A percentile compares a stretch with the other conserved stretches of the same genome.
Evolutionary conservation across 2,888 invertebrate genomes (phyloP).

Genomic region (Sesia apiformis): DNA sequence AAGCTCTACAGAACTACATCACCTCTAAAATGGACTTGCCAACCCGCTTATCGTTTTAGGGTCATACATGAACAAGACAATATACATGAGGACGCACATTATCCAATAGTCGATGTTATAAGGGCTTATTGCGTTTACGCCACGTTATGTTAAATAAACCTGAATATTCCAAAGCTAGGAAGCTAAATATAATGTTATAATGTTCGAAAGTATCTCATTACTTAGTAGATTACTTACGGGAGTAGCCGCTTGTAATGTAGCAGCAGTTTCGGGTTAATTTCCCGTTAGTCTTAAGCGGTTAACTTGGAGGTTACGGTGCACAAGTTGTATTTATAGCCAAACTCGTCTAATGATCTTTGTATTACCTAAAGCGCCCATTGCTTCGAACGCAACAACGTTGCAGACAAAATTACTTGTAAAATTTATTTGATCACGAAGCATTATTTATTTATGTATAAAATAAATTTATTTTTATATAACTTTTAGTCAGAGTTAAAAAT

Average conservation of each 20-base stretch:
- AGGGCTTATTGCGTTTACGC: too few species aligned
- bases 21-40: too few species aligned
- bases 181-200: too few species aligned
- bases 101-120: too few species aligned
- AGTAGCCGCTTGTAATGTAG: conserved; percentile 9
- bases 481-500: too few species aligned
- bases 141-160: too few species aligned
- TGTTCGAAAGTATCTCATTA: background rate
- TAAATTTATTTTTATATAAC: background rate
- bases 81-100: too few species aligned
- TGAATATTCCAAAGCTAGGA: too few species aligned
- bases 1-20: too few species aligned
- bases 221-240: background rate
- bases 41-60: too few species aligned
- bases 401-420: background rate
- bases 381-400: background rate
- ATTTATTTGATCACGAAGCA: background rate
- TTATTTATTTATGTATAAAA: background rate
- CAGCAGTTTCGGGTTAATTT: conserved; percentile 48
- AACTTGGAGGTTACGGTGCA: conserved; percentile 34
- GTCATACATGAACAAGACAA: too few species aligned
- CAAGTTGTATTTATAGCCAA: conserved; percentile 47
- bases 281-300: conserved; percentile 48
- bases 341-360: conserved; percentile 48
- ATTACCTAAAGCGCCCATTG: conserved; percentile 21